Evolutionary conservation across 1,140 invertebrate species (phyloP).

Genomic region (Meloidogyne chitwoodi): DNA sequence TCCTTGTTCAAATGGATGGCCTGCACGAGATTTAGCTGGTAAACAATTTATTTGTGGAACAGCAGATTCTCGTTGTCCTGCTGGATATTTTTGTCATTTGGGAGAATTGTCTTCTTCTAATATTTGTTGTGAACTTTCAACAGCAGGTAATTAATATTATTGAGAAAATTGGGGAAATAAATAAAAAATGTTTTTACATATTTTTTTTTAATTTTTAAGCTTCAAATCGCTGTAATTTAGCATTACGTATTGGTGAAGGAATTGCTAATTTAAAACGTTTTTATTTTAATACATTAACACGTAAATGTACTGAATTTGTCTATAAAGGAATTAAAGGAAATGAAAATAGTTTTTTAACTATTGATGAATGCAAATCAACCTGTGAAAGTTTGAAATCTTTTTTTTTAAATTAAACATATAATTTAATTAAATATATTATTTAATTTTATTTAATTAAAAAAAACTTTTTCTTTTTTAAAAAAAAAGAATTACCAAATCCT

Average conservation of each 20-base stretch:
- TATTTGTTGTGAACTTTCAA: constrained; percentile 46
- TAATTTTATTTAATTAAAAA: too few species aligned
- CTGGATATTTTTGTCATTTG: constrained; percentile 54
- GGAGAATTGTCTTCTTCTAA: constrained; percentile 45
- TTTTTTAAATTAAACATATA: constrained; percentile 1
- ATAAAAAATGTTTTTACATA: too few species aligned
- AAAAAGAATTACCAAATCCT: constrained; percentile 51
- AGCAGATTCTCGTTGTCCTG: constrained; percentile 38
- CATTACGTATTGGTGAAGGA: constrained; percentile 51
- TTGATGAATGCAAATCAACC: constrained; percentile 42
- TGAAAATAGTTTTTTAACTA: constrained; percentile 57
- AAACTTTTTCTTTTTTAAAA: too few species aligned
- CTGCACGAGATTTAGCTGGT: constrained; percentile 39
- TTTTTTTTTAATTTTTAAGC: constrained; percentile 17
- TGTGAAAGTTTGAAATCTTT: constrained; percentile 49
- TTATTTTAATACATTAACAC: constrained; percentile 55
- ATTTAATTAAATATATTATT: too few species aligned
- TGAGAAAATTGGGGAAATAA: too few species aligned
- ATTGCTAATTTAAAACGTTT: constrained; percentile 43
- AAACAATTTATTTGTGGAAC: constrained; percentile 33
- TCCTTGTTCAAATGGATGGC: constrained; percentile 31
- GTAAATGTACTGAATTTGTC: constrained; percentile 51
- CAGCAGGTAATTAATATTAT: constrained; percentile 19
- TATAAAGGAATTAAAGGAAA: constrained; percentile 56
- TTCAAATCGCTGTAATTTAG: constrained; percentile 48